Evolutionary conservation across 2,888 invertebrate genomes (phyloP).

Genomic region (Cremastinae sp.): DNA sequence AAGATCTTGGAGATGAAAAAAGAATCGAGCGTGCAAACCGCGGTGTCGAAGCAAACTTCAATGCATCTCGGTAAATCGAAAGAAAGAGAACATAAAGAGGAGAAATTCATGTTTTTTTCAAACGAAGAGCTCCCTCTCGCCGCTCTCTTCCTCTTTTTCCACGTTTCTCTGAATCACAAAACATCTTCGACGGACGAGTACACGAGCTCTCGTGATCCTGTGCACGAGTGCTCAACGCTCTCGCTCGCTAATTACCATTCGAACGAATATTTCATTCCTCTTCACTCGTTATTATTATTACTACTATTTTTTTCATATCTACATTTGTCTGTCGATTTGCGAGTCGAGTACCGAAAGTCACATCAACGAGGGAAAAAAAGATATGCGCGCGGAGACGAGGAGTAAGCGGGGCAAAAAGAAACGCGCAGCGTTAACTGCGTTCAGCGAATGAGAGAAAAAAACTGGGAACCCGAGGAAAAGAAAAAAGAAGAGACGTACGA

Average conservation of each 20-base stretch:
- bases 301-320: constrained; percentile 5
- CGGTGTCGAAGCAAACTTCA: no score
- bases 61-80: no score
- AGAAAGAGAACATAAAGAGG: constrained; percentile 13
- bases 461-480: no score
- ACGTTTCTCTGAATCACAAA: constrained; percentile 8
- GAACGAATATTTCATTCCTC: constrained; percentile 25
- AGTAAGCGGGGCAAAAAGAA: background rate
- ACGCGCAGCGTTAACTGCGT: no score
- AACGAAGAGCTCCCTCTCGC: no score
- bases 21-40: background rate
- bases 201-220: constrained; percentile 34
- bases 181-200: constrained; percentile 30
- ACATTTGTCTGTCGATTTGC: background rate
- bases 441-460: no score
- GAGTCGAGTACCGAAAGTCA: background rate
- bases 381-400: background rate
- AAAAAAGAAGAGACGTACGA: background rate
- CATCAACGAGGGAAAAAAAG: background rate
- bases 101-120: background rate
- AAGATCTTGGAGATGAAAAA: constrained; percentile 28
- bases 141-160: background rate
- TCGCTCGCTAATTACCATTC: constrained; percentile 58
- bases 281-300: background rate
- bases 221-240: constrained; percentile 36